Base-by-base conservation (phyloP, 2,797 vertebrate species). In the Crocidura indochinensis region DNA sequence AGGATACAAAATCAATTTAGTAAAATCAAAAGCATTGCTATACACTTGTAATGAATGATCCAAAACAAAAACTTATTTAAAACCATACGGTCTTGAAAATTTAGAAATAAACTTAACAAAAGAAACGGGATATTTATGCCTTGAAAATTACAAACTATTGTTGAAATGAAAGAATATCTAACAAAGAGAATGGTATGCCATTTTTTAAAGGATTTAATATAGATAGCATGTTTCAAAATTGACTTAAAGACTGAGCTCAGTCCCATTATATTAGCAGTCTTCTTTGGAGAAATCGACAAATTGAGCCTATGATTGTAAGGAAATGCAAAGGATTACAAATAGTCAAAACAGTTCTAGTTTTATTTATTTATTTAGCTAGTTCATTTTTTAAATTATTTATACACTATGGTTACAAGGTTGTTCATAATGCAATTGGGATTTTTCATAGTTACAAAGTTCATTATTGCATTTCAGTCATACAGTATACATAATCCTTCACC, bases 251-350 rank as follows among this genome's bases (percentile, higher is more conserved):
- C 56, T 88, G 10, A 64, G 67, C 44, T 68, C 14, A 20, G 68
- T 31, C 38, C 26, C 78, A n/a, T 29, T 46, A 83, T 26, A 20
- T 27, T 11, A 60, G 75, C 24, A 53, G 22, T 44, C 51, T 78
- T 78, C 73, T 82, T 92, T 87, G 27, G 19, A 74, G 78, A 87
- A 94, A 73, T 51, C 64, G 22, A 56, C n/a, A 90, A 78, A 10
- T 10, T 29, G 27, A 56, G 68, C 27, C 56, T 75, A 73, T 74
- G 90, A 87, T 84, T n/a, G 14, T 65, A 53, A n/a, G 31, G n/a
- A 83, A 90, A 94, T 83, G 64, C 31, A 29, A 38, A 92, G 17
- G 60, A n/a, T 1, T 17, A 71, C 22, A n/a, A 73, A n/a, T 1
- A 92, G 19, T 12, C 12, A 89, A 82, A 92, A 47, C 31, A 87